Percentiles rank a stretch among this genome's conserved stretches.
Evolutionary conservation across 2,113 vertebrate genomes (phyloP).

Genomic region (Centropus unirufus): DNA sequence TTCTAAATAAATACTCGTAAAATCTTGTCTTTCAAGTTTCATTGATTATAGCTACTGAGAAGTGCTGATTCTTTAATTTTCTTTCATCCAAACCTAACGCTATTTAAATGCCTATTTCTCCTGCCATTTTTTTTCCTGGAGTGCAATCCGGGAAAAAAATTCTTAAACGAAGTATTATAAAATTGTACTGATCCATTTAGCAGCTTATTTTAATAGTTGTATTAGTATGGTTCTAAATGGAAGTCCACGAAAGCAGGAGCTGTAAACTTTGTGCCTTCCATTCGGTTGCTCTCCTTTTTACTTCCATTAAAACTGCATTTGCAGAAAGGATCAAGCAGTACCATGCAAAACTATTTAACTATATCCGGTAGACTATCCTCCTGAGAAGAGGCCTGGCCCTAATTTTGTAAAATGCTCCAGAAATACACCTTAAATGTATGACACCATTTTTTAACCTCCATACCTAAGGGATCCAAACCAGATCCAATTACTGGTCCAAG

Average conservation of each 20-base stretch:
- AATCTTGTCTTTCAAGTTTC: not conserved
- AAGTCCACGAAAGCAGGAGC: not conserved
- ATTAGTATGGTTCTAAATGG: not conserved
- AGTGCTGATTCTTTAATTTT: not conserved
- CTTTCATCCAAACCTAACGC: not conserved
- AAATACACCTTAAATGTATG: not conserved
- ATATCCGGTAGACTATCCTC: not conserved
- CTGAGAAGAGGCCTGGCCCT: not conserved
- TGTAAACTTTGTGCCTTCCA: not conserved
- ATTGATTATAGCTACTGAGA: not conserved
- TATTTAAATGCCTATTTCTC: not conserved
- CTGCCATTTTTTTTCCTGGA: not conserved
- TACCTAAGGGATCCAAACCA: not conserved
- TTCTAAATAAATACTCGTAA: not conserved
- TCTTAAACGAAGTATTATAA: not conserved
- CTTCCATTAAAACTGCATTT: not conserved
- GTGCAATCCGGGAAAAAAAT: not conserved
- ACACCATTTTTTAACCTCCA: not conserved
- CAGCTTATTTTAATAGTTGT: not conserved
- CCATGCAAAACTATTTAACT: not conserved
- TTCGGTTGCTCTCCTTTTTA: not conserved
- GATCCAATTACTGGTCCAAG: not conserved
- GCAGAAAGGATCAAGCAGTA: not conserved
- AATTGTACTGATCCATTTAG: slow-evolving; percentile 8
- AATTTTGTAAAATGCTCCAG: not conserved